Percentiles rank a stretch among this genome's conserved stretches.
phyloP scores from a whole-genome alignment of 1,140 invertebrate species.

The Pteromalus puparum region DNA sequence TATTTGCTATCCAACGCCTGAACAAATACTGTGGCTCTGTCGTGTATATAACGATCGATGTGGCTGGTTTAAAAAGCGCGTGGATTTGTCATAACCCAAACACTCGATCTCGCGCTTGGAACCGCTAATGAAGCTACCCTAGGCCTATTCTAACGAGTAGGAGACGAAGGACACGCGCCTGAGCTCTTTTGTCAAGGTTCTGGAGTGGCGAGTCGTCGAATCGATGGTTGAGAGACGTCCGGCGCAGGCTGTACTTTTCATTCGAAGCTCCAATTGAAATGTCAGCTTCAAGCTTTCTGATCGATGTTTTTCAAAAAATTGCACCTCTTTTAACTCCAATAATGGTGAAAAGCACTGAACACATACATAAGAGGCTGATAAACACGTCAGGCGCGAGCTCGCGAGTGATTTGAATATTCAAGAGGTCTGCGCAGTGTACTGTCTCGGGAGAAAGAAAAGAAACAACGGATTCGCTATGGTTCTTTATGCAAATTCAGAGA shows the following conservation, averaged over 20 bases:
- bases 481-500: not conserved
- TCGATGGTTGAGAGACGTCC: not conserved
- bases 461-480: not conserved
- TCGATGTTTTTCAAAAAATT: not conserved
- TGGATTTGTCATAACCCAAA: conserved; percentile 41
- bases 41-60: not conserved
- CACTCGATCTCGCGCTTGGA: not conserved
- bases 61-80: conserved; percentile 12
- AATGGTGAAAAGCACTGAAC: too few relatives aligned
- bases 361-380: too few relatives aligned
- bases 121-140: conserved; percentile 30
- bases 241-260: conserved; percentile 13
- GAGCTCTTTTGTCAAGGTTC: not conserved
- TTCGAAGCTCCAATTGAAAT: not conserved
- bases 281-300: conserved; percentile 9
- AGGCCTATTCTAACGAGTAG: conserved; percentile 42
- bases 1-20: conserved; percentile 30
- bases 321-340: not conserved
- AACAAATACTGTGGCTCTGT: conserved; percentile 40
- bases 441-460: not conserved
- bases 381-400: too few relatives aligned
- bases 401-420: not conserved
- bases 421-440: too few relatives aligned
- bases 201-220: not conserved
- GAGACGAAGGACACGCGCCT: not conserved